These are phyloP conservation scores for Hirundo rustica DNA, from an alignment of 2,797 vertebrate genomes.

Conservation along the genomic window DNA sequence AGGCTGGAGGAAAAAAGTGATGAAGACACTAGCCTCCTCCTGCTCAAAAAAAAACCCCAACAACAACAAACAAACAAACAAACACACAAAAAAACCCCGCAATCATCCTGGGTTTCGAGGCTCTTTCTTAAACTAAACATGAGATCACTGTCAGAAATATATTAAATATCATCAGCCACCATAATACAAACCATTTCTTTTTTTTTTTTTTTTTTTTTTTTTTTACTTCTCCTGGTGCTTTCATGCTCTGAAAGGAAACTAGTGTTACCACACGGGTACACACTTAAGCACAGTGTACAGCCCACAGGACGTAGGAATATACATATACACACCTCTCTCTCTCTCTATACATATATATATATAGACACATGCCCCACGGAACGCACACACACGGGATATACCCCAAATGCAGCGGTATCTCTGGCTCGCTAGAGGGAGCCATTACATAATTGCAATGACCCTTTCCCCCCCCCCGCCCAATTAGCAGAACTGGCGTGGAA, in stretches of 20 bases:
- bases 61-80: too few species aligned
- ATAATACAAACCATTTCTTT: neutral
- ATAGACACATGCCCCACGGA: neutral
- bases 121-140: neutral
- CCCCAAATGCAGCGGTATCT: slow-evolving; percentile 48
- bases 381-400: neutral
- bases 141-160: neutral
- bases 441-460: slow-evolving; percentile 66
- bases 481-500: neutral
- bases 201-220: too few species aligned
- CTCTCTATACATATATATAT: rapidly evolving
- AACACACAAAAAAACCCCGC: too few species aligned
- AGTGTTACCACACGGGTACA: rapidly evolving
- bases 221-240: neutral
- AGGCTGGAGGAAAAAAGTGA: neutral
- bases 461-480: rapidly evolving
- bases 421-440: slow-evolving; percentile 69
- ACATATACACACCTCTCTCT: rapidly evolving
- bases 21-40: neutral
- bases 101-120: neutral
- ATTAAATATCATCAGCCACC: neutral
- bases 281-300: rapidly evolving
- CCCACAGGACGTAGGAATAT: too few species aligned
- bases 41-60: too few species aligned
- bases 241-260: neutral